Evolutionary conservation across 2,797 vertebrate species (phyloP).

Genomic region (Pantherophis vulpinus): DNA sequence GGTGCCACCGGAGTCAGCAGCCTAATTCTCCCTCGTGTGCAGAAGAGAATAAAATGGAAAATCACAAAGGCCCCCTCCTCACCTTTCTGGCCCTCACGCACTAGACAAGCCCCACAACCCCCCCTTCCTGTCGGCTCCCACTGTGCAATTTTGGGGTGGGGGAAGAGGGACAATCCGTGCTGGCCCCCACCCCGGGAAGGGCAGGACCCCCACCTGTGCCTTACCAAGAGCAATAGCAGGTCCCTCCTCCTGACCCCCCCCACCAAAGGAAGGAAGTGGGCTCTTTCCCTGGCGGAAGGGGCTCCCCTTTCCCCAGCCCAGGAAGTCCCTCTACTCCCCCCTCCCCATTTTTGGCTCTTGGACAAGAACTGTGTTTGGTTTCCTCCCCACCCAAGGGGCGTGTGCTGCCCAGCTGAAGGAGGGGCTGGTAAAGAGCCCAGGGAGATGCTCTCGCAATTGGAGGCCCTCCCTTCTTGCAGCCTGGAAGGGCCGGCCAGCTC

Average conservation of each 20-base stretch:
- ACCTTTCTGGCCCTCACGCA: slow-evolving; percentile 28
- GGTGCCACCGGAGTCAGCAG: not conserved
- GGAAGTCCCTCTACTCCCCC: not conserved
- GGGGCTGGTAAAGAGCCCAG: accelerated
- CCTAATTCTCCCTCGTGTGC: not conserved
- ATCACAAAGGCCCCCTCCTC: slow-evolving; percentile 16
- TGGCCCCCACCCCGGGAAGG: slow-evolving; percentile 49
- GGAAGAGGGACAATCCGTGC: not conserved
- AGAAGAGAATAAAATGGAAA: slow-evolving; percentile 10
- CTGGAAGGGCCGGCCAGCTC: not conserved
- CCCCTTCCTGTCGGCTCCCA: not conserved
- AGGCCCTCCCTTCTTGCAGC: not conserved
- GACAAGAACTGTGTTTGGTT: not conserved
- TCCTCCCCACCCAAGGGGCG: not conserved
- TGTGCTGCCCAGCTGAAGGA: not conserved
- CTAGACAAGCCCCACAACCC: not conserved
- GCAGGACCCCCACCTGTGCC: slow-evolving; percentile 52
- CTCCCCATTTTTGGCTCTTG: not conserved
- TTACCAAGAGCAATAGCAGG: slow-evolving; percentile 27
- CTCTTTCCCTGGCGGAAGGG: slow-evolving; percentile 15
- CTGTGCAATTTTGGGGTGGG: slow-evolving; percentile 31
- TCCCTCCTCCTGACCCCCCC: not conserved
- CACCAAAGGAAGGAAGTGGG: not conserved
- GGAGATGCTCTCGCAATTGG: not conserved
- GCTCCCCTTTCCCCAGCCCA: not conserved